These are phyloP conservation scores for Gymnocheta viridis DNA, from an alignment of 2,888 invertebrate genomes.

Conservation along the genomic window DNA sequence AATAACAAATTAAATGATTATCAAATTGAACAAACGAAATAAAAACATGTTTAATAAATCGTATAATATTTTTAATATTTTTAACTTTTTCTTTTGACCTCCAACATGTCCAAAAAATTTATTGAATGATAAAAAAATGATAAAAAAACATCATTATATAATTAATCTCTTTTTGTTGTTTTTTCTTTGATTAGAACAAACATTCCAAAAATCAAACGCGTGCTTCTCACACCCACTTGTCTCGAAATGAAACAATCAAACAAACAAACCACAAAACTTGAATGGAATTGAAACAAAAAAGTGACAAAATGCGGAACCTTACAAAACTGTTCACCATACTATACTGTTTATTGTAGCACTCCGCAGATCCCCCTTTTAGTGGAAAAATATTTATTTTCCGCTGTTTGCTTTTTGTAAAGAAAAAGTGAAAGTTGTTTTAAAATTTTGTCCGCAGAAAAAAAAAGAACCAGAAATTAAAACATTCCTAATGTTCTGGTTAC, in stretches of 20 bases:
- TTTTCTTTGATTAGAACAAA: neutral
- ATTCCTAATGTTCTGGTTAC: slow-evolving; percentile 31
- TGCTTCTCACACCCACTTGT: slow-evolving; percentile 2
- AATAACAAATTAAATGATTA: neutral
- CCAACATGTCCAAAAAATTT: neutral
- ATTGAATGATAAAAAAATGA: neutral
- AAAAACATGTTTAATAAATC: slow-evolving; percentile 1
- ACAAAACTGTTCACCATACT: neutral
- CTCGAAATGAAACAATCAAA: neutral
- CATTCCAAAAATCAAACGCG: neutral
- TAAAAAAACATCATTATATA: neutral
- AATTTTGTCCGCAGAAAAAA: slow-evolving; percentile 27
- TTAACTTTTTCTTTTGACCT: neutral
- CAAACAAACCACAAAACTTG: neutral
- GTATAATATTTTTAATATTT: neutral
- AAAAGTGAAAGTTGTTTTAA: slow-evolving; percentile 66
- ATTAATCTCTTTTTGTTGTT: neutral
- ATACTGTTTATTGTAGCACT: neutral
- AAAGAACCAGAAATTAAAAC: slow-evolving; percentile 53
- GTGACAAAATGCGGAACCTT: slow-evolving; percentile 11
- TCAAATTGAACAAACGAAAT: neutral
- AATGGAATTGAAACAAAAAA: neutral
- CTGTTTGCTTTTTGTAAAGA: neutral
- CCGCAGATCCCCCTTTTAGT: too few relatives aligned
- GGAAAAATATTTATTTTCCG: neutral